These are phyloP conservation scores for Lophochroa leadbeateri DNA, from an alignment of 2,113 vertebrate species.

Conservation along the genomic window DNA sequence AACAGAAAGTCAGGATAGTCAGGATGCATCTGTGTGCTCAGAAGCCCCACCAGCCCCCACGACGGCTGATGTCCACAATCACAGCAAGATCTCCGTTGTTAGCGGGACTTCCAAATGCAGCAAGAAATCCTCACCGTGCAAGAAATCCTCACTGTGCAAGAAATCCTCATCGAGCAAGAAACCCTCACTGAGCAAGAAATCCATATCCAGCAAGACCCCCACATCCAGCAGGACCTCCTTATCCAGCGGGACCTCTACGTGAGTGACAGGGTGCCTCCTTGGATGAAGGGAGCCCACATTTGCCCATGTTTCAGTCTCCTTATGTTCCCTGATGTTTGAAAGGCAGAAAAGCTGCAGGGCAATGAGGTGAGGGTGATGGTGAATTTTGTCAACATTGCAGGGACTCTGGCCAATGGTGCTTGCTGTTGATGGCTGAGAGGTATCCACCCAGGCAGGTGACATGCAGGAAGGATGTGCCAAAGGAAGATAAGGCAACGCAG, in stretches of 20 bases:
- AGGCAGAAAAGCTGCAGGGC: background rate
- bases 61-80: background rate
- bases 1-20: background rate
- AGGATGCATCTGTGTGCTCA: background rate
- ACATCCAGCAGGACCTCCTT: background rate
- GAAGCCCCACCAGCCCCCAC: fast-evolving
- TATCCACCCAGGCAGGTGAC: background rate
- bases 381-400: background rate
- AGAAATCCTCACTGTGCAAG: background rate
- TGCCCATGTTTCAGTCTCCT: background rate
- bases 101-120: background rate
- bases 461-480: background rate
- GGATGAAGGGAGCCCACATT: background rate
- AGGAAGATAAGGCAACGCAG: background rate
- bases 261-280: background rate
- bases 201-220: background rate
- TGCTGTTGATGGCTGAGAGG: background rate
- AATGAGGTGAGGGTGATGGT: background rate
- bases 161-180: background rate
- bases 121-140: background rate
- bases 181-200: background rate
- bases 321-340: background rate
- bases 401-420: fast-evolving
- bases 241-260: background rate
- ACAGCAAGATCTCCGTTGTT: background rate